Evolutionary conservation across 2,113 vertebrate species (phyloP).

Genomic region (Hipposideros armiger): DNA sequence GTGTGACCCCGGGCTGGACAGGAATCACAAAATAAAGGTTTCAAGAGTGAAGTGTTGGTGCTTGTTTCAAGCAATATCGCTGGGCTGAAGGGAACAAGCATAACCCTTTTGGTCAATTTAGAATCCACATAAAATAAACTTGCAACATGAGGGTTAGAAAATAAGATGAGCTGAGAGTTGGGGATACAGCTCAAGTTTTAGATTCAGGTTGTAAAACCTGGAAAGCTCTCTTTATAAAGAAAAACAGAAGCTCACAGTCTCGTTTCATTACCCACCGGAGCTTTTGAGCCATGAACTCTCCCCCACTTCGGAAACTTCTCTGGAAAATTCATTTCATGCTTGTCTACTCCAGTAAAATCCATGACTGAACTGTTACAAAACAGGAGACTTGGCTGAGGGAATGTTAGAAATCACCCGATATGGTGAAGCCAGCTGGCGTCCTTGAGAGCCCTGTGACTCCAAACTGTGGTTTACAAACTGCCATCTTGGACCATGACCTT

Average conservation of each 20-base stretch:
- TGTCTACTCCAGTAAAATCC: conserved; percentile 76
- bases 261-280: conserved; percentile 18
- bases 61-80: too few relatives aligned
- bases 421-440: background rate
- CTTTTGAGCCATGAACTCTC: conserved; percentile 73
- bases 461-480: conserved; percentile 50
- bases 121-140: background rate
- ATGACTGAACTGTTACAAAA: conserved; percentile 72
- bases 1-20: background rate
- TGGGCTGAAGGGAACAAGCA: accelerated
- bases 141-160: background rate
- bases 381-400: conserved; percentile 55
- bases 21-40: background rate
- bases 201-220: background rate
- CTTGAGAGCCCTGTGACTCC: background rate
- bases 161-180: background rate
- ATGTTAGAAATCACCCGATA: conserved; percentile 2
- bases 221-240: conserved; percentile 52
- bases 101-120: background rate
- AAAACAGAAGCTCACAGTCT: conserved; percentile 59
- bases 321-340: conserved; percentile 84
- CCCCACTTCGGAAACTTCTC: conserved; percentile 73
- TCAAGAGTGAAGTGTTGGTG: too few relatives aligned
- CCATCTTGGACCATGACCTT: background rate
- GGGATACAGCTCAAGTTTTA: background rate